These are phyloP conservation scores for Junco hyemalis DNA, from an alignment of 2,113 vertebrate species.

Conservation along the genomic window DNA sequence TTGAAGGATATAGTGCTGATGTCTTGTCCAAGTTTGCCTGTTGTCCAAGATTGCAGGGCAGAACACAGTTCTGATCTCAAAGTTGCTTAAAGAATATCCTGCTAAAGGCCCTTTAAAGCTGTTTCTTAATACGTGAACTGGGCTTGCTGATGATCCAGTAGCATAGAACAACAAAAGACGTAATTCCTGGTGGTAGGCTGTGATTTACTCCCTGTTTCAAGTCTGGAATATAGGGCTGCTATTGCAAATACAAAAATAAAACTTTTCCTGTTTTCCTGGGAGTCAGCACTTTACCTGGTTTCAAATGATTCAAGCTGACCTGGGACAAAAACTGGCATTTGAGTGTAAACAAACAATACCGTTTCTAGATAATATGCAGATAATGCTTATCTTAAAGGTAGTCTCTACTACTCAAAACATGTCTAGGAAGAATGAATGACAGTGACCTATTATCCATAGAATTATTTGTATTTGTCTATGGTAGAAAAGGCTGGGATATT, in stretches of 20 bases:
- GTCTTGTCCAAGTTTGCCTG: not conserved
- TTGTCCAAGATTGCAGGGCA: not conserved
- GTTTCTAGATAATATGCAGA: not conserved
- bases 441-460: not conserved
- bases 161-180: not conserved
- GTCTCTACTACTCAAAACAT: not conserved
- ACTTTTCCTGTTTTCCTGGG: not conserved
- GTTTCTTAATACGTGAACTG: not conserved
- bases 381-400: not conserved
- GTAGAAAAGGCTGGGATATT: not conserved
- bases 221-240: not conserved
- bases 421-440: not conserved
- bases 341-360: not conserved
- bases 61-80: not conserved
- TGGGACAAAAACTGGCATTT: not conserved
- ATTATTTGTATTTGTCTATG: not conserved
- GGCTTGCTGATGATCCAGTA: not conserved
- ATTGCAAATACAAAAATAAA: not conserved
- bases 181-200: not conserved
- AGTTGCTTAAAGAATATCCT: not conserved
- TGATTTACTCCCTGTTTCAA: not conserved
- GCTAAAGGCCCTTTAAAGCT: not conserved
- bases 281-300: not conserved
- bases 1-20: not conserved
- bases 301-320: not conserved